Evolutionary conservation across 2,113 vertebrate species (phyloP).

Genomic region (Theristicus caerulescens): DNA sequence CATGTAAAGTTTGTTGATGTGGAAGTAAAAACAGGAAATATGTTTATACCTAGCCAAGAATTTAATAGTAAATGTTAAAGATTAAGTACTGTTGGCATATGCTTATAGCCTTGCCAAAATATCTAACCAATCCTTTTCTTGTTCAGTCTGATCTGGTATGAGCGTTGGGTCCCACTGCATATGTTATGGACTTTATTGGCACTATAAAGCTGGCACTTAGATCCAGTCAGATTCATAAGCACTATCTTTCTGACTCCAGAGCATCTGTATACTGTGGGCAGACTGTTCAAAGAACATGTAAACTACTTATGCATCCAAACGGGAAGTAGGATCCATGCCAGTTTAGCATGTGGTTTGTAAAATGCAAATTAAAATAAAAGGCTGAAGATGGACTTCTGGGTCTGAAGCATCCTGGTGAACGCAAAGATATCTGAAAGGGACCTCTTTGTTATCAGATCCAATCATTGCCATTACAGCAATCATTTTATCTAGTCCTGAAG

Average conservation of each 20-base stretch:
- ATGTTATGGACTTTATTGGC: background rate
- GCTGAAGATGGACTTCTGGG: constrained; percentile 7
- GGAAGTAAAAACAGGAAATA: background rate
- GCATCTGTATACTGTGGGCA: constrained; percentile 57
- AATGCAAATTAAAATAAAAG: constrained; percentile 44
- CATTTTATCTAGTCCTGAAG: background rate
- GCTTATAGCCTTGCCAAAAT: background rate
- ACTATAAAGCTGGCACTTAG: background rate
- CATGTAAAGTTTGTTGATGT: background rate
- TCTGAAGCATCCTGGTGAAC: background rate
- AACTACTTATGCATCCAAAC: constrained; percentile 46
- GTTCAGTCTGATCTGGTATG: background rate
- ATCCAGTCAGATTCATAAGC: constrained; percentile 1
- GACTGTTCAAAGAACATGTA: constrained; percentile 21
- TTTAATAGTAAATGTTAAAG: background rate
- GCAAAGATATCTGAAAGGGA: background rate
- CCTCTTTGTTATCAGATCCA: background rate
- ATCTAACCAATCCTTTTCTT: background rate
- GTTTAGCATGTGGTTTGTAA: constrained; percentile 19
- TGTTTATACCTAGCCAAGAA: background rate
- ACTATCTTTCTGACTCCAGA: constrained; percentile 37
- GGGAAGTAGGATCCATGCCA: background rate
- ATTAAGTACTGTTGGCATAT: background rate
- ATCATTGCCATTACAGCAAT: background rate
- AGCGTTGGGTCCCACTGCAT: background rate